Conservation (phyloP, 2,113 vertebrate genomes). For the Pterocles gutturalis region DNA sequence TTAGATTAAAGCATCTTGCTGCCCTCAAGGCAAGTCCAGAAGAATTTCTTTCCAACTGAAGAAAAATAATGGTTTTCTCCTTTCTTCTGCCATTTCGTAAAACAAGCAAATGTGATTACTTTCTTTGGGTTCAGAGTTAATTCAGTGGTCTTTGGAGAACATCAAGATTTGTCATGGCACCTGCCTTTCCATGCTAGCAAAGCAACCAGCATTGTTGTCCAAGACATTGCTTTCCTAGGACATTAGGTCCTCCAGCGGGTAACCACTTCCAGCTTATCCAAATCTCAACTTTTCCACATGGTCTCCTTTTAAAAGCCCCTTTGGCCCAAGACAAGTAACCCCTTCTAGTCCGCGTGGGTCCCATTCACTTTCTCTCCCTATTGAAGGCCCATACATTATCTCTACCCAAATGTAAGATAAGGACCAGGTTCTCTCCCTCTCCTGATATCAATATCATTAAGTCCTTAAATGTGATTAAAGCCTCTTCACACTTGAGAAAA, state of each 20-base stretch:
- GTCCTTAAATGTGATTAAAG: not conserved
- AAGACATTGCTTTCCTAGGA: not conserved
- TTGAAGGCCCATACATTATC: not conserved
- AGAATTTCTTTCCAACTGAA: not conserved
- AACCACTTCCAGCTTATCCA: not conserved
- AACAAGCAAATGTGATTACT: not conserved
- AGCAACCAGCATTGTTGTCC: not conserved
- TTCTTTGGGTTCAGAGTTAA: not conserved
- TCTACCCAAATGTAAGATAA: not conserved
- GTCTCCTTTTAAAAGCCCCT: not conserved
- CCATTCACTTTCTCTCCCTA: not conserved
- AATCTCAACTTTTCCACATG: not conserved
- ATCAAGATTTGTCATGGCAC: not conserved
- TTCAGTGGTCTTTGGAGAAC: not conserved
- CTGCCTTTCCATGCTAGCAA: not conserved
- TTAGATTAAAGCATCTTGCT: slow-evolving; percentile 17
- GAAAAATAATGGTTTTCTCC: not conserved
- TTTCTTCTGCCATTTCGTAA: not conserved
- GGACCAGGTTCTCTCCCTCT: not conserved
- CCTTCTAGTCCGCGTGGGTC: rapidly evolving
- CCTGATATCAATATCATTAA: not conserved
- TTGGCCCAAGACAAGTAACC: not conserved
- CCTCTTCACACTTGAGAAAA: not conserved
- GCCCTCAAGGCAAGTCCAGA: not conserved
- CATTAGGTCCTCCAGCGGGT: not conserved